Conservation (phyloP, 1,140 invertebrate species). For the Delia radicum region DNA sequence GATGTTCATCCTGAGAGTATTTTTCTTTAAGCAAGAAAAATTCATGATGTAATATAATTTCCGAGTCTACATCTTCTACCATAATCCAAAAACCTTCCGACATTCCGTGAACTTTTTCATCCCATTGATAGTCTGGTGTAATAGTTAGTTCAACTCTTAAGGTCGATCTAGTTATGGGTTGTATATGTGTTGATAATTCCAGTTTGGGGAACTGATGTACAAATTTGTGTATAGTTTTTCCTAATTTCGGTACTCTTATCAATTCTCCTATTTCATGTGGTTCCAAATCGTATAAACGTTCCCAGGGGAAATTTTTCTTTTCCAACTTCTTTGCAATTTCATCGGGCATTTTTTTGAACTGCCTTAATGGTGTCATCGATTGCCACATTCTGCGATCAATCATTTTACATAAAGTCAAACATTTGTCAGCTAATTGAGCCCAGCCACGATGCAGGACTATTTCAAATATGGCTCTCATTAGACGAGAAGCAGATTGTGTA, state of each 20-base stretch:
- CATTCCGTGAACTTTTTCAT: constrained; percentile 93
- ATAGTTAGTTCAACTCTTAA: constrained; percentile 94
- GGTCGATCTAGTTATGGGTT: constrained; percentile 95
- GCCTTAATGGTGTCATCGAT: constrained; percentile 96
- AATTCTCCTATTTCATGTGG: constrained; percentile 98
- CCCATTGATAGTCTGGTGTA: constrained; percentile 99
- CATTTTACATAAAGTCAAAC: constrained; percentile 97
- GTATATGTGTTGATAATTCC: constrained; percentile 92
- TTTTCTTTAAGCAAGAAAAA: constrained; percentile 96
- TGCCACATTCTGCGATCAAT: constrained; percentile 99
- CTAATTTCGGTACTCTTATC: constrained; percentile 92
- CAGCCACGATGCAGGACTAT: constrained; percentile 89
- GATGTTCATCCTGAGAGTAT: constrained; percentile 91
- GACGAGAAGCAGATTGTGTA: constrained; percentile 92
- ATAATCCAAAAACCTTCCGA: constrained; percentile 99
- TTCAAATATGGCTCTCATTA: constrained; percentile 97
- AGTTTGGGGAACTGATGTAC: constrained; percentile 97
- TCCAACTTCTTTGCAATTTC: constrained; percentile 98
- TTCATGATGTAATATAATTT: constrained; percentile 95
- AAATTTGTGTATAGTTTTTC: constrained; percentile 97
- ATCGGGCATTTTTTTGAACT: constrained; percentile 97
- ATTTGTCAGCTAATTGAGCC: constrained; percentile 97
- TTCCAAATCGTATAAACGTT: constrained; percentile 92
- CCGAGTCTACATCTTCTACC: constrained; percentile 97
- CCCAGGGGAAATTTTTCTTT: constrained; percentile 96